These are phyloP conservation scores for Sebastes iracundus DNA, from an alignment of 2,797 vertebrate genomes.

Conservation along the genomic window DNA sequence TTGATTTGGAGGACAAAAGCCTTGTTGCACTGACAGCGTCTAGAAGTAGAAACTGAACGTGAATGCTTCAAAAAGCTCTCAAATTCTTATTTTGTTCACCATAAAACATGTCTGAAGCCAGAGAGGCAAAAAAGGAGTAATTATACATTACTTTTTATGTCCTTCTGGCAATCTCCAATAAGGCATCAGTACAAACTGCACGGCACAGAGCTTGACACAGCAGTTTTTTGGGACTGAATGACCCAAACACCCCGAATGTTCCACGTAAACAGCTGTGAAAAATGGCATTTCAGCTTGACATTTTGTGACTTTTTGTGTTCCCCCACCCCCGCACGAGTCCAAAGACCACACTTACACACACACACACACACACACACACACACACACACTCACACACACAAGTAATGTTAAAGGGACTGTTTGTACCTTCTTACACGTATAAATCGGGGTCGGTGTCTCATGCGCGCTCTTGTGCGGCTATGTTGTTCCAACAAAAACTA, in stretches of 20 bases:
- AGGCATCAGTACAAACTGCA: not conserved
- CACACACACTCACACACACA: not conserved
- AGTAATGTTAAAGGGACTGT: not conserved
- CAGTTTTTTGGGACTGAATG: not conserved
- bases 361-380: not conserved
- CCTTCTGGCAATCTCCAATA: not conserved
- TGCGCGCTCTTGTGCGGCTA: no score
- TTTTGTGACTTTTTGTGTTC: constrained; percentile 52
- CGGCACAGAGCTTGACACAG: not conserved
- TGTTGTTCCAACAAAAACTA: no score
- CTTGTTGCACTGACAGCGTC: not conserved
- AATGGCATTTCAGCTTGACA: constrained; percentile 62
- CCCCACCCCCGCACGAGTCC: not conserved
- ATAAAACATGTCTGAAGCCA: not conserved
- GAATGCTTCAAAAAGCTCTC: not conserved
- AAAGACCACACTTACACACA: not conserved
- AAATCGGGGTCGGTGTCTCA: no score
- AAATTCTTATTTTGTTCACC: not conserved
- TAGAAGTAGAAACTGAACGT: not conserved
- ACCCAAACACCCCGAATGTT: constrained; percentile 15
- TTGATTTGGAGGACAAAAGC: constrained; percentile 18
- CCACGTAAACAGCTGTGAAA: constrained; percentile 42
- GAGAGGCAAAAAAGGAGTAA: not conserved
- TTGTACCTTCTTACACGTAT: no score
- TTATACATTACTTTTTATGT: not conserved